Conservation (phyloP, 2,888 invertebrate species). For the Diarsia rubi region DNA sequence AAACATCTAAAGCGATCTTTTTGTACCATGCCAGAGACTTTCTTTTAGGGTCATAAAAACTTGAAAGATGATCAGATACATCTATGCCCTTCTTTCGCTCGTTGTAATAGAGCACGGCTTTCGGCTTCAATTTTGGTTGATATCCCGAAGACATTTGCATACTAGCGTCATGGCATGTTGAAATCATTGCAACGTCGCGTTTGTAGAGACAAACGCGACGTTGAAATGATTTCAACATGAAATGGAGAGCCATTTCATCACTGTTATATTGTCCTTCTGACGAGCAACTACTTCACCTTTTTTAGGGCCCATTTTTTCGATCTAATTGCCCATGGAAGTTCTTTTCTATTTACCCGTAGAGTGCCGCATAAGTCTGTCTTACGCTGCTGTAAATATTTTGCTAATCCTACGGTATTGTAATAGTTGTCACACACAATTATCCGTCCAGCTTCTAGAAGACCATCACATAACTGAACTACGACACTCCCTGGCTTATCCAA, state of each 20-base stretch:
- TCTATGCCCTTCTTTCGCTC: conserved; percentile 50
- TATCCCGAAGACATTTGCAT: conserved; percentile 34
- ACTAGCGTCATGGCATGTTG: conserved; percentile 30
- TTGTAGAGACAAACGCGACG: too few relatives aligned
- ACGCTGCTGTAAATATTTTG: conserved; percentile 32
- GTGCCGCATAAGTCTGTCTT: conserved; percentile 40
- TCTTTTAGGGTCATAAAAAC: conserved; percentile 51
- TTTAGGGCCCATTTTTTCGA: conserved; percentile 22
- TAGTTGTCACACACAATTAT: conserved; percentile 38
- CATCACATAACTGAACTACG: conserved; percentile 41
- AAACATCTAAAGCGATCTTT: conserved; percentile 58
- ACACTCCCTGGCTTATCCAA: conserved; percentile 51
- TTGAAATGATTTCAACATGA: too few relatives aligned
- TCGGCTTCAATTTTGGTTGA: conserved; percentile 22
- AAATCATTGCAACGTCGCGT: conserved; percentile 44
- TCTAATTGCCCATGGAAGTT: conserved; percentile 27
- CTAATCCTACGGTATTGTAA: conserved; percentile 36
- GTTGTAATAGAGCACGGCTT: conserved; percentile 36
- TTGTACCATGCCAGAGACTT: conserved; percentile 58
- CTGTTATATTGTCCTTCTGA: conserved; percentile 53
- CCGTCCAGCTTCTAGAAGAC: conserved; percentile 36
- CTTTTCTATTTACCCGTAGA: conserved; percentile 34
- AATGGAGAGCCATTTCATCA: conserved; percentile 36
- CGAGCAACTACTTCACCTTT: conserved; percentile 33
- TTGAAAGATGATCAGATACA: conserved; percentile 52